Conservation (phyloP, 2,888 invertebrate species). For the Copidosoma aretas region DNA sequence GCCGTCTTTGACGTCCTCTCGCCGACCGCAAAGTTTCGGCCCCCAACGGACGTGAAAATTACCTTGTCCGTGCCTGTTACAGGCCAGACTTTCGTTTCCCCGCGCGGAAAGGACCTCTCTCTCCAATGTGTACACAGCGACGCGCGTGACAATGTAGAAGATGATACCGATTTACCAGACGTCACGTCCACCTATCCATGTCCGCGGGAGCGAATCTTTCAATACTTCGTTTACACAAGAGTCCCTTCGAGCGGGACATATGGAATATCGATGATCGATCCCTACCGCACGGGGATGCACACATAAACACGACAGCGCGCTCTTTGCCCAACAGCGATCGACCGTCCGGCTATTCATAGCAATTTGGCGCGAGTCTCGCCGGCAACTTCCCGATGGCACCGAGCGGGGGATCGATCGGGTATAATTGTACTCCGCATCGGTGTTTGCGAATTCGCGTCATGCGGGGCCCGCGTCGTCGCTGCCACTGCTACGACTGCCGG, state of each 20-base stretch:
- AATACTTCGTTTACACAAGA: background rate
- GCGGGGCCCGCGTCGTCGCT: too few relatives aligned
- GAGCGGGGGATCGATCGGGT: too few relatives aligned
- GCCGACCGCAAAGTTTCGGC: slow-evolving; percentile 50
- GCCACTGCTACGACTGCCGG: too few relatives aligned
- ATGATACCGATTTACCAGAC: too few relatives aligned
- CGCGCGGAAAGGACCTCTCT: too few relatives aligned
- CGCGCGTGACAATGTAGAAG: too few relatives aligned
- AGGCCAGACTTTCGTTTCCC: slow-evolving; percentile 46
- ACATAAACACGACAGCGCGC: slow-evolving; percentile 38
- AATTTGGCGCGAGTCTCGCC: slow-evolving; percentile 54
- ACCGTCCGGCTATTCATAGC: slow-evolving; percentile 56
- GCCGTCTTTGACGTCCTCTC: slow-evolving; percentile 34
- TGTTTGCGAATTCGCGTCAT: too few relatives aligned
- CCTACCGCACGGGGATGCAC: too few relatives aligned
- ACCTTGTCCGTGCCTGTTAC: slow-evolving; percentile 49
- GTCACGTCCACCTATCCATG: too few relatives aligned
- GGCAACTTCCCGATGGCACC: slow-evolving; percentile 51
- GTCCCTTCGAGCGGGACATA: background rate
- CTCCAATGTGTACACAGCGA: too few relatives aligned
- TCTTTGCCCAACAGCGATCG: slow-evolving; percentile 54
- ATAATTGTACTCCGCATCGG: too few relatives aligned
- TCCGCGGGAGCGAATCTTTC: too few relatives aligned
- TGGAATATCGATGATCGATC: background rate
- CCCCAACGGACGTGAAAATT: slow-evolving; percentile 55